These are phyloP conservation scores for Aculops lycopersici DNA, from an alignment of 1,140 invertebrate species.

Conservation along the genomic window DNA sequence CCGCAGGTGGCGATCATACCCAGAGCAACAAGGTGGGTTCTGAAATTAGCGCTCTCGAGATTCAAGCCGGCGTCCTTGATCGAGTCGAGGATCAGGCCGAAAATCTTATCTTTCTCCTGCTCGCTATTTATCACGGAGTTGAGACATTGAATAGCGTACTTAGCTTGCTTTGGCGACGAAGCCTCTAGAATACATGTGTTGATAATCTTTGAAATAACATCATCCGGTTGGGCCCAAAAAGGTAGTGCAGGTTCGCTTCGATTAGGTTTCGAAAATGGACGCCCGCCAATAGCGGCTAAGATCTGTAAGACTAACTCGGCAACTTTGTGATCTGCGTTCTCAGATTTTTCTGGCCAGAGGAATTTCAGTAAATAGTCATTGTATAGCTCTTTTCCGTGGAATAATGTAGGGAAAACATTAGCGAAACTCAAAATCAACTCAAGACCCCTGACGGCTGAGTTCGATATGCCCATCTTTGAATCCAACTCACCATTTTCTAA, in stretches of 20 bases:
- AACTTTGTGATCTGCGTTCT: conserved; percentile 40
- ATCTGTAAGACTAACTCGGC: conserved; percentile 27
- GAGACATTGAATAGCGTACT: conserved; percentile 71
- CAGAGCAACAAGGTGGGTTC: conserved; percentile 63
- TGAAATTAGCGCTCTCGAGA: conserved; percentile 45
- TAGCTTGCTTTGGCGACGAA: conserved; percentile 59
- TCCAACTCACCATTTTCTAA: conserved; percentile 12
- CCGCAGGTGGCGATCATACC: conserved; percentile 65
- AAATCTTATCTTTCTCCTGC: conserved; percentile 29
- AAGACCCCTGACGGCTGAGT: conserved; percentile 11
- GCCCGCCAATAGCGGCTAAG: conserved; percentile 17
- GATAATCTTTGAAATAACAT: conserved; percentile 6
- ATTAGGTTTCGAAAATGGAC: conserved; percentile 3
- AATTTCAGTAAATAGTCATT: conserved; percentile 35
- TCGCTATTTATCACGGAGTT: conserved; percentile 34
- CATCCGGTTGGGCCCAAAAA: conserved; percentile 8
- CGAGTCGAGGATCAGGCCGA: conserved; percentile 41
- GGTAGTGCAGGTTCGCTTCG: conserved; percentile 3
- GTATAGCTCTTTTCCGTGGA: conserved; percentile 49
- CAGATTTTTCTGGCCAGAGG: conserved; percentile 20
- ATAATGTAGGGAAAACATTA: conserved; percentile 65
- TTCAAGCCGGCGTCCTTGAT: conserved; percentile 23
- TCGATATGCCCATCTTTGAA: conserved; percentile 9
- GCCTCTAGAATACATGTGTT: conserved; percentile 10
- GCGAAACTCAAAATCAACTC: conserved; percentile 34